phyloP scores from a whole-genome alignment of 2,888 invertebrate genomes.

The Girardia tigrina region DNA sequence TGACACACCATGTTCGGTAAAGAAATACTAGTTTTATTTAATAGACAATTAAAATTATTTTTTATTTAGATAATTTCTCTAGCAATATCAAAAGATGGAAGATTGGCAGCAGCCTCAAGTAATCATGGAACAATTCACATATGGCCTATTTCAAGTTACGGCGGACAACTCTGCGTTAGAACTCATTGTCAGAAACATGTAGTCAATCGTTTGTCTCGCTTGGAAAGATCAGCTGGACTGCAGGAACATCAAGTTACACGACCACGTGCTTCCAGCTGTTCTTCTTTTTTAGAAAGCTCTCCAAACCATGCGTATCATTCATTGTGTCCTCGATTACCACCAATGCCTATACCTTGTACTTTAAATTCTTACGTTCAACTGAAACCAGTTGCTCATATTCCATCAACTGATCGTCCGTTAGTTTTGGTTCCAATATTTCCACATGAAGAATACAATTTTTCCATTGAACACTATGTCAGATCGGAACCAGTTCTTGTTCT shows the following conservation, averaged over 20 bases:
- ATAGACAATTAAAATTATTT: neutral
- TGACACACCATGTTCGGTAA: slow-evolving; percentile 28
- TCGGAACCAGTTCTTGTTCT: neutral
- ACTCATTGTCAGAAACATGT: slow-evolving; percentile 86
- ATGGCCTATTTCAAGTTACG: slow-evolving; percentile 88
- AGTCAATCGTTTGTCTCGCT: slow-evolving; percentile 79
- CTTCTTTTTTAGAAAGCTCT: neutral
- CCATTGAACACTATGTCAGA: neutral
- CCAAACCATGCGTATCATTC: neutral
- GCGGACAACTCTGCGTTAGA: slow-evolving; percentile 69
- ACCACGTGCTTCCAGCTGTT: neutral
- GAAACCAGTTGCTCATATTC: neutral
- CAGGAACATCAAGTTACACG: slow-evolving; percentile 44
- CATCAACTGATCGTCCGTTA: neutral
- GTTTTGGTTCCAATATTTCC: neutral
- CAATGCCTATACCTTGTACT: neutral
- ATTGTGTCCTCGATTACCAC: neutral
- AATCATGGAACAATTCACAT: slow-evolving; percentile 91
- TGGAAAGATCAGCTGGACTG: slow-evolving; percentile 86
- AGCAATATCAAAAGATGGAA: slow-evolving; percentile 72
- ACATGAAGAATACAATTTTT: neutral
- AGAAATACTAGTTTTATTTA: neutral
- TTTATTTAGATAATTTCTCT: slow-evolving; percentile 60
- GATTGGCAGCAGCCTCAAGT: slow-evolving; percentile 91
- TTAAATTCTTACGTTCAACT: neutral